A percentile compares a stretch with the other conserved stretches of the same genome.
phyloP scores from a whole-genome alignment of 2,113 vertebrate species.

The Oryzias curvinotus region DNA sequence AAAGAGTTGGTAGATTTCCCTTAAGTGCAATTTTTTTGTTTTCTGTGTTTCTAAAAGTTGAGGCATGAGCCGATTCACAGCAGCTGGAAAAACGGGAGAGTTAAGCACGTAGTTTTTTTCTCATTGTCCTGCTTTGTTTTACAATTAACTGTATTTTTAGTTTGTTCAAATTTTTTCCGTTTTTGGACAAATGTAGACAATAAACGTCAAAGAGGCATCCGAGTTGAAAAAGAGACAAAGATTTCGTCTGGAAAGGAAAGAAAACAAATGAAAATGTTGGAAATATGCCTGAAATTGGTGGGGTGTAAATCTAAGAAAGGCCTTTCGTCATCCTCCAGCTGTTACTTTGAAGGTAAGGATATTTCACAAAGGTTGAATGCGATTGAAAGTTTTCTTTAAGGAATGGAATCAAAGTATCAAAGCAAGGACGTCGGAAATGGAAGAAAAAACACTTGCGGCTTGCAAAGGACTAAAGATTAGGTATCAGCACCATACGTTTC shows the following conservation, averaged over 20 bases:
- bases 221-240: constrained; percentile 42
- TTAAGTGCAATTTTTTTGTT: constrained; percentile 26
- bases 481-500: constrained; percentile 48
- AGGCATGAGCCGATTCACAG: constrained; percentile 28
- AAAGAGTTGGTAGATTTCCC: constrained; percentile 65
- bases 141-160: constrained; percentile 1
- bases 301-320: constrained; percentile 99
- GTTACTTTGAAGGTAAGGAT: constrained; percentile 94
- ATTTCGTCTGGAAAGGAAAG: constrained; percentile 60
- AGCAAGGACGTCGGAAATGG: not conserved
- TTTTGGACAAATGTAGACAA: constrained; percentile 46
- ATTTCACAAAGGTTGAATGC: not conserved
- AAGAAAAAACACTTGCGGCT: not conserved
- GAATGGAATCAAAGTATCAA: not conserved
- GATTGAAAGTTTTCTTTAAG: too few relatives aligned
- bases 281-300: constrained; percentile 98
- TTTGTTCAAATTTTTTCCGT: not conserved
- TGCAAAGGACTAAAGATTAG: constrained; percentile 19
- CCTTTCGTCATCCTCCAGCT: constrained; percentile 96
- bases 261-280: constrained; percentile 97
- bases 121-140: constrained; percentile 8
- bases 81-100: constrained; percentile 14
- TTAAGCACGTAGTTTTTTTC: constrained; percentile 2
- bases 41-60: constrained; percentile 26
- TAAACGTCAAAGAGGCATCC: constrained; percentile 17